These are phyloP conservation scores for Pherbina coryleti DNA, from an alignment of 2,888 invertebrate genomes.

Conservation along the genomic window DNA sequence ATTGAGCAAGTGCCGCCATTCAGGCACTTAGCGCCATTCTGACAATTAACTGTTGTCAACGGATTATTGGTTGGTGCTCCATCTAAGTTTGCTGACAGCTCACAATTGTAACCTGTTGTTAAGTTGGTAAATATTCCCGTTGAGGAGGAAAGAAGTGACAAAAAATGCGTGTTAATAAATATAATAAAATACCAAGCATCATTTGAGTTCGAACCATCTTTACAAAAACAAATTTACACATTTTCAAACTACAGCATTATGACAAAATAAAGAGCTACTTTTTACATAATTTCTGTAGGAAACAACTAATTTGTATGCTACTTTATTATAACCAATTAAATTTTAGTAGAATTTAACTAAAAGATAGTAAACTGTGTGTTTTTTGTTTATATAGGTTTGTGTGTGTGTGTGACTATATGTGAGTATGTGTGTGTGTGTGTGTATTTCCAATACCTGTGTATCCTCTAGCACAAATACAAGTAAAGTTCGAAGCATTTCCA, in stretches of 20 bases:
- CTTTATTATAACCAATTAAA: too few relatives aligned
- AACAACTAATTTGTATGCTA: not conserved
- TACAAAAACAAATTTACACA: not conserved
- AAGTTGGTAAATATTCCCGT: not conserved
- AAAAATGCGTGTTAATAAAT: not conserved
- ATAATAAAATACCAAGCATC: not conserved
- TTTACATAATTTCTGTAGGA: not conserved
- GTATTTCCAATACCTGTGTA: slow-evolving; percentile 72
- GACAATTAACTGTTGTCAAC: slow-evolving; percentile 56
- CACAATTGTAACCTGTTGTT: slow-evolving; percentile 66
- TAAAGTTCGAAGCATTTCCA: slow-evolving; percentile 75
- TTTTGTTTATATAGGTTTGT: not conserved
- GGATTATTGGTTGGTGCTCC: slow-evolving; percentile 34
- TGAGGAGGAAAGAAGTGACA: not conserved
- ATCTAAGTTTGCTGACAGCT: slow-evolving; percentile 55
- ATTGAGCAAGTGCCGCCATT: slow-evolving; percentile 68
- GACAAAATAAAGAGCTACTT: not conserved
- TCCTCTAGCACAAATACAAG: slow-evolving; percentile 80
- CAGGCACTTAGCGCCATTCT: slow-evolving; percentile 64
- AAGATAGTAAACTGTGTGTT: not conserved
- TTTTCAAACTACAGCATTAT: not conserved
- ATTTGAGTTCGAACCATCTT: too few relatives aligned
- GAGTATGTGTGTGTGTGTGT: not conserved
- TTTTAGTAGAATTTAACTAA: too few relatives aligned
- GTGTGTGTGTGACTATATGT: not conserved